phyloP scores from a whole-genome alignment of 2,113 vertebrate species.

The Psilopsiagon aymara region DNA sequence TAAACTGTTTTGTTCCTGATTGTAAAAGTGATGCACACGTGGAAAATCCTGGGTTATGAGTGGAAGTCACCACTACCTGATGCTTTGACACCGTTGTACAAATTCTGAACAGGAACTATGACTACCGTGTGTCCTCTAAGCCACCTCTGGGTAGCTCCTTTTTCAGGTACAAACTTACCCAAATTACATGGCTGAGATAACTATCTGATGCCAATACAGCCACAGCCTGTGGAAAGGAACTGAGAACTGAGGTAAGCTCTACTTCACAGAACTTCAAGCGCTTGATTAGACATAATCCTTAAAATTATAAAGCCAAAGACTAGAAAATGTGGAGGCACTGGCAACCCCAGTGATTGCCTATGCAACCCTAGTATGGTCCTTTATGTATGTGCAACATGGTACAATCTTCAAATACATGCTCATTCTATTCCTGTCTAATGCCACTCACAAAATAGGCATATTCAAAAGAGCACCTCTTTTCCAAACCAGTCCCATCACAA shows the following conservation, averaged over 20 bases:
- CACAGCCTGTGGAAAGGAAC: neutral
- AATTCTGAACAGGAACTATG: neutral
- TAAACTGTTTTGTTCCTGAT: neutral
- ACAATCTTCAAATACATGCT: neutral
- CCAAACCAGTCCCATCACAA: neutral
- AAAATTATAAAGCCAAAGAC: neutral
- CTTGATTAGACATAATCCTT: neutral
- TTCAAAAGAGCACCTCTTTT: neutral
- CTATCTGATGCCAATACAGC: neutral
- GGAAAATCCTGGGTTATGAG: neutral
- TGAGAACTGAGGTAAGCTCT: neutral
- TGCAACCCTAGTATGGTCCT: fast-evolving
- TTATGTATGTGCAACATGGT: neutral
- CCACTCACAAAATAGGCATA: neutral
- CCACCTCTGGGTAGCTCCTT: neutral
- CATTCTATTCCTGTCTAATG: neutral
- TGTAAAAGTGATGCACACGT: neutral
- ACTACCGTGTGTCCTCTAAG: neutral
- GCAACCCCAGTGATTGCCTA: neutral
- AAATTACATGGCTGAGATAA: neutral
- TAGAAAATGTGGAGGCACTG: neutral
- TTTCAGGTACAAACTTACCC: neutral
- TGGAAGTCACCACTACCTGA: neutral
- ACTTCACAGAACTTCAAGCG: neutral
- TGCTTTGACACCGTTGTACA: neutral